Conservation (phyloP, 2,888 invertebrate species). For the Drosophila mulleri region DNA sequence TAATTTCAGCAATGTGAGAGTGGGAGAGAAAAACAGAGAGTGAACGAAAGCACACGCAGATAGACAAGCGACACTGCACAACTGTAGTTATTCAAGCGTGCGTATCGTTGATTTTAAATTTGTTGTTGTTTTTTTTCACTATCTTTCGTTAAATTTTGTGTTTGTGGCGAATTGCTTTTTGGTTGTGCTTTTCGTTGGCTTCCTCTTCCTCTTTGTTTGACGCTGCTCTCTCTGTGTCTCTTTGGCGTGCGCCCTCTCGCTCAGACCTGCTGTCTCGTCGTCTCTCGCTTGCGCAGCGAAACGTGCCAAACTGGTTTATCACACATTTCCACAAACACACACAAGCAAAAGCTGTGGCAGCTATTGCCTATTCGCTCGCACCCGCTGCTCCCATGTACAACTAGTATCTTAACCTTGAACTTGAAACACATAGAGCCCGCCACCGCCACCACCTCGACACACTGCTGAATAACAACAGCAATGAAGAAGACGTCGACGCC, state of each 20-base stretch:
- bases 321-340: constrained; percentile 40
- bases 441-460: constrained; percentile 62
- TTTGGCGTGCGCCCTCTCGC: constrained; percentile 34
- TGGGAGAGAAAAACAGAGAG: neutral
- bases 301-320: constrained; percentile 79
- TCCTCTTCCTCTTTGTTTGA: constrained; percentile 82
- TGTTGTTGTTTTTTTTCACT: constrained; percentile 4
- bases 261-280: constrained; percentile 40
- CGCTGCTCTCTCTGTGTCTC: constrained; percentile 47
- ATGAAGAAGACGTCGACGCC: constrained; percentile 8
- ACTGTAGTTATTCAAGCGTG: constrained; percentile 21
- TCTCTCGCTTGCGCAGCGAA: constrained; percentile 69
- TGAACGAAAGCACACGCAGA: neutral
- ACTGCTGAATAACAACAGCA: constrained; percentile 55
- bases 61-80: constrained; percentile 9
- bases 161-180: constrained; percentile 36
- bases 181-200: constrained; percentile 61
- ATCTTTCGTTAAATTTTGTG: constrained; percentile 37
- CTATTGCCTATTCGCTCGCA: constrained; percentile 56
- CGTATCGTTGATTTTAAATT: constrained; percentile 16
- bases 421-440: constrained; percentile 79
- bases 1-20: constrained; percentile 8
- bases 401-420: constrained; percentile 85
- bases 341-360: constrained; percentile 23
- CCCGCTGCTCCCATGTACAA: constrained; percentile 67